These are phyloP conservation scores for Trematocara stigmaticum DNA, from an alignment of 2,113 vertebrate genomes.

Conservation along the genomic window DNA sequence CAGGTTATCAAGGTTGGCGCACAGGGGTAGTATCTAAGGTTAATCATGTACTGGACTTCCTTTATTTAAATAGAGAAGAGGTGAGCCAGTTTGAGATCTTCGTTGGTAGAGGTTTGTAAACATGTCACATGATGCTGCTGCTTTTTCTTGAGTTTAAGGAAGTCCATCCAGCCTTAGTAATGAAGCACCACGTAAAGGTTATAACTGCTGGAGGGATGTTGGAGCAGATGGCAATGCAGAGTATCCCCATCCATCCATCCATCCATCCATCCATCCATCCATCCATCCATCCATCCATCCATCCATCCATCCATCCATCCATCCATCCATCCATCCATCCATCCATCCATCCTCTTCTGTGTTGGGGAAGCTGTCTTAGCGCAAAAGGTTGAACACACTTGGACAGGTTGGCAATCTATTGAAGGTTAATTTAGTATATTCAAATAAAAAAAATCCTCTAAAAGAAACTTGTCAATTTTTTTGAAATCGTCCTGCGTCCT, in stretches of 20 bases:
- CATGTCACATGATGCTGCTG: not conserved
- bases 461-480: not conserved
- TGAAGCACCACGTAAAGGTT: not conserved
- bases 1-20: not conserved
- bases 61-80: not conserved
- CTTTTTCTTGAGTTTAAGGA: not conserved
- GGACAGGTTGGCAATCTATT: not conserved
- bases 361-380: not conserved
- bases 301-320: too few species aligned
- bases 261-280: too few species aligned
- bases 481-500: not conserved
- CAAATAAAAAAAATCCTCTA: not conserved
- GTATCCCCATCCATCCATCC: not conserved
- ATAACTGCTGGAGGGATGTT: not conserved
- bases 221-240: not conserved
- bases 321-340: too few species aligned
- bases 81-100: not conserved
- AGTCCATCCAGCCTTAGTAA: not conserved
- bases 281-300: too few species aligned
- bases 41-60: not conserved
- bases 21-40: not conserved
- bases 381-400: not conserved
- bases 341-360: not conserved
- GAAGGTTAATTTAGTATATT: not conserved
- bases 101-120: not conserved